Base-by-base conservation (phyloP, 2,888 invertebrate genomes). In the Lasioglossum calceatum region DNA sequence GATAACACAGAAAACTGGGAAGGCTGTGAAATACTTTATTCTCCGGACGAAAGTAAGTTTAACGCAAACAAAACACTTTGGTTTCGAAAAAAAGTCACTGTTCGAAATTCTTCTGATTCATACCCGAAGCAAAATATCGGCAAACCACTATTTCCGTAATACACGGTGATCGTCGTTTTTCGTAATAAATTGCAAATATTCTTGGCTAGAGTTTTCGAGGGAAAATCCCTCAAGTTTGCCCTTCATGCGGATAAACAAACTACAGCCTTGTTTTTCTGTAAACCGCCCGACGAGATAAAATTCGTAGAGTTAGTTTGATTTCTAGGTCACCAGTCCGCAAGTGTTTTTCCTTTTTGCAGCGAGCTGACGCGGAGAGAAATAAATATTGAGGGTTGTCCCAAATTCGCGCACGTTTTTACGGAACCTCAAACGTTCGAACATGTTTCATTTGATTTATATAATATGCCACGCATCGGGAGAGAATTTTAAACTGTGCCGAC, bases 371-470 rank as follows among this genome's bases (percentile, higher is more conserved):
- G n/a, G 39, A 12, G 19, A 32, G 71, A 70, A 72, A 58, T 54
- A 54, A 79, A 79, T 79, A 79, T 79, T 58, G 71, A 77, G 47
- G n/a, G 44, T 77, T 42, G 64, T 27, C 42, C 39, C 42, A 42
- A 61, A 73, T 77, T 61, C 42, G 64, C 8, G 27, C 42, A 42
- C 42, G 19, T 77, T 61, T 77, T 77, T 77, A 39, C n/a, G 19
- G 14, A 70, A 39, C 39, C 16, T n/a, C 10, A 77, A 70, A n/a
- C 16, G 50, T 77, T 77, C 19, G 16, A 64, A 77, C n/a, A 2
- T 67, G n/a, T 47, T 36, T 77, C n/a, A 70, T 77, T 77, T 23
- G 77, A 70, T 50, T 74, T 36, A n/a, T 47, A 70, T 77, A 77
- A 77, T 77, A 16, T 1, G 47, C 19, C 50, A 44, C 39, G 50